phyloP scores from a whole-genome alignment of 2,888 invertebrate genomes.

The Amphipyra berbera region DNA sequence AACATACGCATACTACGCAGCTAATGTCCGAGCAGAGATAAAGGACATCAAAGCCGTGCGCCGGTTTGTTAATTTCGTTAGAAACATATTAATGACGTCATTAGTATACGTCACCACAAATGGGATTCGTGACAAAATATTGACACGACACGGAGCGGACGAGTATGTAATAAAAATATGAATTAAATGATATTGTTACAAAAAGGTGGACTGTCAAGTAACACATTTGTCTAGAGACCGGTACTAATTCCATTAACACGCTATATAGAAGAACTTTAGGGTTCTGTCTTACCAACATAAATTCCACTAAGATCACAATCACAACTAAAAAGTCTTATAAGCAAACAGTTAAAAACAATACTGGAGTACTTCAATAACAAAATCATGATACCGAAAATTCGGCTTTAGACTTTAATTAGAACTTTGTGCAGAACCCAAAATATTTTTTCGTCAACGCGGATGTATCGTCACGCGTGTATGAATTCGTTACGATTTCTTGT shows the following conservation, averaged over 20 bases:
- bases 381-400: background rate
- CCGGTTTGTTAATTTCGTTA: slow-evolving; percentile 83
- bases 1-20: slow-evolving; percentile 59
- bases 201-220: slow-evolving; percentile 78
- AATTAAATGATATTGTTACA: slow-evolving; percentile 80
- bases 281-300: slow-evolving; percentile 56
- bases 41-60: slow-evolving; percentile 80
- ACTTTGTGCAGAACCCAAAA: slow-evolving; percentile 36
- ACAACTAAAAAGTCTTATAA: slow-evolving; percentile 1
- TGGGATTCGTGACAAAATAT: slow-evolving; percentile 89
- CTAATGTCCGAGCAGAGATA: slow-evolving; percentile 67
- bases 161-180: slow-evolving; percentile 76
- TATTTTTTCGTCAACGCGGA: slow-evolving; percentile 62
- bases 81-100: slow-evolving; percentile 85
- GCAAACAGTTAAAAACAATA: background rate
- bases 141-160: slow-evolving; percentile 75
- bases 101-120: slow-evolving; percentile 85
- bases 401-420: background rate
- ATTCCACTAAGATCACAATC: slow-evolving; percentile 1
- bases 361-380: background rate
- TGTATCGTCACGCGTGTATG: slow-evolving; percentile 69
- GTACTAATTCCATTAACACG: slow-evolving; percentile 83
- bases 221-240: slow-evolving; percentile 82
- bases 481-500: slow-evolving; percentile 74
- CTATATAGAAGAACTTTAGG: slow-evolving; percentile 66